Conservation (phyloP, 2,888 invertebrate species). For the Ernsta delagoae region DNA sequence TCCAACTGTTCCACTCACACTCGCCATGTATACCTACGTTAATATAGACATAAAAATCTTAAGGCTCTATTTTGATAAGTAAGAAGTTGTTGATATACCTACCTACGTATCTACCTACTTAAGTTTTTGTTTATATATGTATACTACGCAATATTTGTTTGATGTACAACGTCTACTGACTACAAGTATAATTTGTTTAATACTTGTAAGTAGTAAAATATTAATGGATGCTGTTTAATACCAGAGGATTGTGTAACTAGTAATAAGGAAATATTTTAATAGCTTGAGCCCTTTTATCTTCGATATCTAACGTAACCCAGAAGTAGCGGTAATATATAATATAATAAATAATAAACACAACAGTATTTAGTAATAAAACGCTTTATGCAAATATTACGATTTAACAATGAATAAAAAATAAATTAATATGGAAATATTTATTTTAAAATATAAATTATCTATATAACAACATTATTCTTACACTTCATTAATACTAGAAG, state of each 20-base stretch:
- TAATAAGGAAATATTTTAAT: slow-evolving; percentile 29
- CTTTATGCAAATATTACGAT: slow-evolving; percentile 36
- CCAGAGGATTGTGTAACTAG: neutral
- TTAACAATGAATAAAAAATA: slow-evolving; percentile 47
- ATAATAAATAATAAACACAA: slow-evolving; percentile 35
- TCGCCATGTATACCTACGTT: no score
- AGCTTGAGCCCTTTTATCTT: slow-evolving; percentile 13
- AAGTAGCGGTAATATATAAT: slow-evolving; percentile 12
- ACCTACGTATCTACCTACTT: no score
- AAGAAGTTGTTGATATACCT: no score
- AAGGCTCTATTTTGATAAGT: no score
- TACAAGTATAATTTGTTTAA: neutral
- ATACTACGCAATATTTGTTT: neutral
- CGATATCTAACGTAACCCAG: slow-evolving; percentile 19
- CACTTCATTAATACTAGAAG: slow-evolving; percentile 77
- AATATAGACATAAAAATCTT: no score
- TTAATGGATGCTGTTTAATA: neutral
- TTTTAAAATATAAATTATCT: slow-evolving; percentile 65
- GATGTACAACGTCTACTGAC: neutral
- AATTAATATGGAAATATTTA: slow-evolving; percentile 61
- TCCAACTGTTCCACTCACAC: no score
- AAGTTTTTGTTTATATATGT: no score
- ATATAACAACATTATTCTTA: slow-evolving; percentile 68
- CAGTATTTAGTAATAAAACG: slow-evolving; percentile 31
- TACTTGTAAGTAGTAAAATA: slow-evolving; percentile 4